Base-by-base conservation (phyloP, 2,888 invertebrate species). In the Tenthredo livida region DNA sequence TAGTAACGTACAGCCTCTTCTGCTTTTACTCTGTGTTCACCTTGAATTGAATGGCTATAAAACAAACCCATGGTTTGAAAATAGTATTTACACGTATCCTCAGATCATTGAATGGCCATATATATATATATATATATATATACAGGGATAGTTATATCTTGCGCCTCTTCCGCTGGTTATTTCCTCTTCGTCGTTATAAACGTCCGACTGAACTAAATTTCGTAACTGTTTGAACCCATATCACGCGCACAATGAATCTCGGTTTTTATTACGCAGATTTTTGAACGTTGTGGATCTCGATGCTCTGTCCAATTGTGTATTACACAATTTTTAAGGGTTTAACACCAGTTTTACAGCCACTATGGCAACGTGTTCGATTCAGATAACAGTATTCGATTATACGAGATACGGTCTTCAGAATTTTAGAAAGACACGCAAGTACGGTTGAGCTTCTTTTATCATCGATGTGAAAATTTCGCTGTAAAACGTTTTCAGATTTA, bases 131-230 rank as follows among this genome's bases (percentile, higher is more conserved):
- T 29, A 29, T 29, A 29, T 7, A 15, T 15, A 58, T 5, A 58
- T 21, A n/a, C 7, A 67, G 3, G 33, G 33, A 67, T 17, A 5
- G 12, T 33, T 33, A 12, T 67, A 67, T 67, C 67, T 67, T 67
- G 9, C 43, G 15, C 17, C 2, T 43, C 40, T 73, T 73, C 43
- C 40, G 73, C 43, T 73, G 40, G 21, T 67, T 33, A 67, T 67
- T 67, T 67, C 25, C 33, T 67, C 67, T 33, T 17, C 67, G 17
- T 33, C 2, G 12, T 29, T 67, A 43, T 43, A 40, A 73, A 73
- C 43, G 43, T 73, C 43, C 33, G 10, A 43, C 73, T 73, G 73
- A 73, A 73, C 43, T 70, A 9, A 37, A 70, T 37, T 37, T 70
- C 70, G 70, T 37, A 70, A 70, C 37, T 70, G n/a, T 37, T 70